Percentiles rank a stretch among this genome's conserved stretches.
phyloP scores from a whole-genome alignment of 2,113 vertebrate species.

The Caloenas nicobarica region DNA sequence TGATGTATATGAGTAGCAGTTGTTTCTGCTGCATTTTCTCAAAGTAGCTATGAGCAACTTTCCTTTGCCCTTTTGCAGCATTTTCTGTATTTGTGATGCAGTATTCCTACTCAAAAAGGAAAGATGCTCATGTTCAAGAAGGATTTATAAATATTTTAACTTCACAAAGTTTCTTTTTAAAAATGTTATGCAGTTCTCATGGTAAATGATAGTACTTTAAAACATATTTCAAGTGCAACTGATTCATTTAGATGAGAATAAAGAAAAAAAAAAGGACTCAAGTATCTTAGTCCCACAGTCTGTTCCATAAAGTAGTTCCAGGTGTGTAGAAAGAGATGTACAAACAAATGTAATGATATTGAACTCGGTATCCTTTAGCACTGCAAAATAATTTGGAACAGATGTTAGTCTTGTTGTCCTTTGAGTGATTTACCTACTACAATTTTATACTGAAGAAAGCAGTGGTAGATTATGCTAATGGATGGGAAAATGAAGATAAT shows the following conservation, averaged over 20 bases:
- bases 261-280: background rate
- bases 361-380: background rate
- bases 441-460: background rate
- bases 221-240: background rate
- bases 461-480: background rate
- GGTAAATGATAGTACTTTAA: background rate
- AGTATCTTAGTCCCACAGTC: background rate
- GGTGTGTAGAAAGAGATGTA: background rate
- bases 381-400: background rate
- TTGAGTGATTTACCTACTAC: background rate
- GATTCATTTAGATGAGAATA: background rate
- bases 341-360: background rate
- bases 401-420: background rate
- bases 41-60: background rate
- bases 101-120: background rate
- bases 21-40: background rate
- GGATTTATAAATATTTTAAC: background rate
- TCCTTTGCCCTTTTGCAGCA: background rate
- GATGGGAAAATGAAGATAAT: background rate
- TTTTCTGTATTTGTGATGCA: background rate
- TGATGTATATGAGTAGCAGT: background rate
- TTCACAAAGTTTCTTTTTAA: background rate
- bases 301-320: background rate
- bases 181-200: background rate
- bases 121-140: background rate